A percentile compares a stretch with the other conserved stretches of the same genome.
These are phyloP conservation scores for Catharus fuscescens DNA, from an alignment of 2,113 vertebrate species.

Conservation along the genomic window DNA sequence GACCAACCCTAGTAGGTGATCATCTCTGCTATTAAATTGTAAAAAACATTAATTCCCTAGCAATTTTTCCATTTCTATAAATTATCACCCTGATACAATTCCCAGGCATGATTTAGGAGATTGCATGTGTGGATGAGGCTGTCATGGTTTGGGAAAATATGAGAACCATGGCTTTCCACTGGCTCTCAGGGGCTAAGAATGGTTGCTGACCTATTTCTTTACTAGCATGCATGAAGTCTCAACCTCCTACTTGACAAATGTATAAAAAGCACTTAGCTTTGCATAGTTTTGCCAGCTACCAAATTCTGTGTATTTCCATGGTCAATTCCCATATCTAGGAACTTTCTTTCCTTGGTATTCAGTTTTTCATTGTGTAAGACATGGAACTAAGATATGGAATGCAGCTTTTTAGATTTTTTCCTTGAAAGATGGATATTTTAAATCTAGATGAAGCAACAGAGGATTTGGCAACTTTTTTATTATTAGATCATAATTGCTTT, in stretches of 20 bases:
- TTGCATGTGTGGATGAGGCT: not conserved
- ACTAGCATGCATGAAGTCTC: not conserved
- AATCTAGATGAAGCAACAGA: not conserved
- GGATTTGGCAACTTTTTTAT: not conserved
- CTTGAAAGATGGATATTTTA: not conserved
- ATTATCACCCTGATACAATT: fast-evolving
- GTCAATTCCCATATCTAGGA: not conserved
- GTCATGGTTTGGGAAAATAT: not conserved
- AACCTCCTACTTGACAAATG: not conserved
- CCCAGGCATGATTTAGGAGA: not conserved
- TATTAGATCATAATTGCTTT: not conserved
- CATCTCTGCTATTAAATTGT: not conserved
- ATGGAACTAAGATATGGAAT: not conserved
- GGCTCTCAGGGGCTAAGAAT: not conserved
- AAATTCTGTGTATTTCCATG: not conserved
- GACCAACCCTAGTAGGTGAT: not conserved
- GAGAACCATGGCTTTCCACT: not conserved
- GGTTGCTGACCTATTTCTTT: not conserved
- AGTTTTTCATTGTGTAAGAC: not conserved
- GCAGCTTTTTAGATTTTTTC: not conserved
- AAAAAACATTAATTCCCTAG: not conserved
- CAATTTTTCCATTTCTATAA: not conserved
- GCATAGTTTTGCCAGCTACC: not conserved
- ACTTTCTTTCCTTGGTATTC: not conserved
- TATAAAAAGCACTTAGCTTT: not conserved